Conservation (phyloP, 2,888 invertebrate genomes). For the Eupithecia subumbrata region DNA sequence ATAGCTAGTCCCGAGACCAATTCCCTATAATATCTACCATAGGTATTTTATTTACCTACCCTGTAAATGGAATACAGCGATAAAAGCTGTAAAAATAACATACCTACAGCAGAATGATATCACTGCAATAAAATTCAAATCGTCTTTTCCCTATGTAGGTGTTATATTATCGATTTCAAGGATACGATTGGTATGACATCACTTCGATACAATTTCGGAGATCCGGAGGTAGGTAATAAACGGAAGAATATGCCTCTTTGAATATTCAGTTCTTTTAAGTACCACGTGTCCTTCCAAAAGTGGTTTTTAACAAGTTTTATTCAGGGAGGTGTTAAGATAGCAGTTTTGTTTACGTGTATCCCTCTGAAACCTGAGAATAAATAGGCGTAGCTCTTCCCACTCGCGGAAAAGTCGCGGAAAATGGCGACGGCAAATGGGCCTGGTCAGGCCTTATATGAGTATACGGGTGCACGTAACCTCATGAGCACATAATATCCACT, state of each 20-base stretch:
- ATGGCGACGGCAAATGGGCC: too few relatives aligned
- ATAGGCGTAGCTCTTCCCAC: too few relatives aligned
- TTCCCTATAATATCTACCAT: neutral
- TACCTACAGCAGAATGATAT: constrained; percentile 20
- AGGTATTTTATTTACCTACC: neutral
- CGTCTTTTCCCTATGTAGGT: neutral
- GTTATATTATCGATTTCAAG: neutral
- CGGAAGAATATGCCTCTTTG: neutral
- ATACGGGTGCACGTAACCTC: too few relatives aligned
- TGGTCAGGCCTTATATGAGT: too few relatives aligned
- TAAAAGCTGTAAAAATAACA: constrained; percentile 25
- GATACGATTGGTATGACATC: neutral
- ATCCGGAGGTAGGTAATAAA: neutral
- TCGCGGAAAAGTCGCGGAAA: too few relatives aligned
- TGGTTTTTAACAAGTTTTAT: neutral
- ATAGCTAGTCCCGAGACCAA: neutral
- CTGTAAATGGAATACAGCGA: constrained; percentile 16
- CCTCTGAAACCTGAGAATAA: too few relatives aligned
- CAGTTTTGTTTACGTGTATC: too few relatives aligned
- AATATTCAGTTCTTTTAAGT: neutral
- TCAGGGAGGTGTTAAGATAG: neutral
- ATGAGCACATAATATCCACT: too few relatives aligned
- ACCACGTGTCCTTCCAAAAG: neutral
- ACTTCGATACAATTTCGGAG: neutral
- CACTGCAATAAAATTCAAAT: constrained; percentile 14